Evolutionary conservation across 1,140 invertebrate species (phyloP), one percentile per base, ranked within the genome.

Genomic region (Penaeus indicus): DNA sequence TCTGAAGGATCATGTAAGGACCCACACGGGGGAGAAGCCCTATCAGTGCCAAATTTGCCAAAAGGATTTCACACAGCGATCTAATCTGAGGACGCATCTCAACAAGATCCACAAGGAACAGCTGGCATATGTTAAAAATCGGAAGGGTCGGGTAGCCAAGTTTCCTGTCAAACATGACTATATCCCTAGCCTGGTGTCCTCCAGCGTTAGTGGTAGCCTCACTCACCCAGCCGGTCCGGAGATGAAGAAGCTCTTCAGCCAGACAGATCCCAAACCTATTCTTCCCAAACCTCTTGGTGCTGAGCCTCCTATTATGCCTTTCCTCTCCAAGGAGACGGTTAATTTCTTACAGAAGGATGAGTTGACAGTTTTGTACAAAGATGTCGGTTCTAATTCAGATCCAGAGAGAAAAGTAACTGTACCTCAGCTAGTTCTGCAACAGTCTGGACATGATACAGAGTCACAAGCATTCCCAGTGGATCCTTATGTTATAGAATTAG

Each of bases 1-100:
- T 42, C 95, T 99, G 2, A 98, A 99, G 93, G 97, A 97, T 5
- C 97, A 98, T 93, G 97, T 98, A 91, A 94, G 97, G 54, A 98
- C 97, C 0, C 97, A 98, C 92, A 98, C 97, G 0, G 97, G 98
- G 0, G 98, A 99, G 93, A 99, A 99, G 92, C 98, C 98, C 0
- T 99, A 99, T 94, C 96, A 96, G 38, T 99, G 98, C 93, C 96
- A 96, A 81, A 97, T 98, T 92, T 99, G 98, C 93, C 96, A 97
- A 90, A 95, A 98, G 22, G 97, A 98, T 4, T 99, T 99, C 93
- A 98, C 98, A 32, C 98, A 99, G 93, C 94, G 98, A 72, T 99
- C 97, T 38, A 99, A 99, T 93, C 94, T 99, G 54, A 94, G 98
- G n/a, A 98, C 98, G 0, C 98, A 99, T 82, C 87, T 90, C 77